Conservation (phyloP, 1,140 invertebrate species). For the Drosophila sucinea region DNA sequence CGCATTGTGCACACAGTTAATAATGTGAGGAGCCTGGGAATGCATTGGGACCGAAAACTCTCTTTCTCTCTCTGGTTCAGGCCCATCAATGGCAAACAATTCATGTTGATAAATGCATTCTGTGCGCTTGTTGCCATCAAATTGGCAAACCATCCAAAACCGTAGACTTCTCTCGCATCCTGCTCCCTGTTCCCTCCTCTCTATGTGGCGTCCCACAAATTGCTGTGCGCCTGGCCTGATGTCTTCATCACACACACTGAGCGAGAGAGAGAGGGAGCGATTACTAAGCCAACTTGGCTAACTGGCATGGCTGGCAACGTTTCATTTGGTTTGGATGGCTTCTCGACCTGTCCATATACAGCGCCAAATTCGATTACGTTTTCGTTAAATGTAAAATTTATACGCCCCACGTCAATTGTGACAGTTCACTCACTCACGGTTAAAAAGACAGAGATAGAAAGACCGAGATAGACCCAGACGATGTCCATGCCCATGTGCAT, state of each 20-base stretch:
- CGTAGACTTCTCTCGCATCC: background rate
- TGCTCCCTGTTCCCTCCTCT: slow-evolving; percentile 11
- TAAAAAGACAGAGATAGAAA: slow-evolving; percentile 35
- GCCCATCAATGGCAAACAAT: slow-evolving; percentile 70
- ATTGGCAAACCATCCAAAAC: slow-evolving; percentile 49
- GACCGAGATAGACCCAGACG: slow-evolving; percentile 11
- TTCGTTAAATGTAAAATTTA: slow-evolving; percentile 82
- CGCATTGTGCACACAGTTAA: slow-evolving; percentile 55
- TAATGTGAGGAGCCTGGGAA: slow-evolving; percentile 67
- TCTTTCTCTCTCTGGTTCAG: slow-evolving; percentile 13
- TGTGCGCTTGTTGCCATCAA: slow-evolving; percentile 60
- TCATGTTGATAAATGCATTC: slow-evolving; percentile 72
- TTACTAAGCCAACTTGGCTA: slow-evolving; percentile 47
- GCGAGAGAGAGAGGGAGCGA: slow-evolving; percentile 21
- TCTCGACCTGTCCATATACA: slow-evolving; percentile 65
- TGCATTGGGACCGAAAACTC: slow-evolving; percentile 24
- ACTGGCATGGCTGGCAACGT: slow-evolving; percentile 27
- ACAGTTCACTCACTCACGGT: slow-evolving; percentile 78
- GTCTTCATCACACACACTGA: slow-evolving; percentile 64
- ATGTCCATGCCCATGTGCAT: slow-evolving; percentile 54
- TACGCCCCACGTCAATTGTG: slow-evolving; percentile 80
- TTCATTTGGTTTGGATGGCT: slow-evolving; percentile 14
- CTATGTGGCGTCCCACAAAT: slow-evolving; percentile 75
- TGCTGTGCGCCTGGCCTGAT: slow-evolving; percentile 75
- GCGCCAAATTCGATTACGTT: slow-evolving; percentile 81